These are phyloP conservation scores for Neuroterus valhalla DNA, from an alignment of 1,140 invertebrate genomes.

Conservation along the genomic window DNA sequence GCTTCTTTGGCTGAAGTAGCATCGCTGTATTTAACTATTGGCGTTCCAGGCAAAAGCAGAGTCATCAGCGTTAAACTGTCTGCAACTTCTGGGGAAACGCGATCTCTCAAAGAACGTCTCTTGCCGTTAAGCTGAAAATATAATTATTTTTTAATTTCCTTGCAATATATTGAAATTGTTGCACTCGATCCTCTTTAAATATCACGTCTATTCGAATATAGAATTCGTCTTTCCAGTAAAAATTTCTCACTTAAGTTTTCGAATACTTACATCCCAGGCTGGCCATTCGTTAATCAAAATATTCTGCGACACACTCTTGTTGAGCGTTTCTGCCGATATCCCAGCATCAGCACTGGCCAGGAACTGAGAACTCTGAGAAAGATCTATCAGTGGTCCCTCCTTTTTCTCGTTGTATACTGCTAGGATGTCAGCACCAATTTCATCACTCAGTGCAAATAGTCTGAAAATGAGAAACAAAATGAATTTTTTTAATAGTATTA, in stretches of 20 bases:
- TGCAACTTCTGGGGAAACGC: slow-evolving; percentile 71
- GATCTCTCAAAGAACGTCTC: slow-evolving; percentile 50
- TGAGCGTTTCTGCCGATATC: slow-evolving; percentile 56
- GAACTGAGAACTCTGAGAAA: slow-evolving; percentile 64
- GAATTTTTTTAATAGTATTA: neutral
- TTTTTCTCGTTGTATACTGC: slow-evolving; percentile 53
- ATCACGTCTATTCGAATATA: no score
- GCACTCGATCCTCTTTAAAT: slow-evolving; percentile 16
- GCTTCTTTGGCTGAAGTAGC: slow-evolving; percentile 59
- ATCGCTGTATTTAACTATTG: slow-evolving; percentile 79
- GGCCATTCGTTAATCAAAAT: slow-evolving; percentile 59
- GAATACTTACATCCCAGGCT: slow-evolving; percentile 63
- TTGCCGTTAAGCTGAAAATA: slow-evolving; percentile 65
- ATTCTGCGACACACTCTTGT: slow-evolving; percentile 51
- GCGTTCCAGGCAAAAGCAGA: slow-evolving; percentile 84
- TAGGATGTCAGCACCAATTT: slow-evolving; percentile 61
- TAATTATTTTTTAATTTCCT: slow-evolving; percentile 58
- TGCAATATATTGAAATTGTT: no score
- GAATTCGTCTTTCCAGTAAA: no score
- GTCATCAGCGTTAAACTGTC: slow-evolving; percentile 79
- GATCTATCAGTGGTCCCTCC: slow-evolving; percentile 56
- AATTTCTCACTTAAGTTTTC: no score
- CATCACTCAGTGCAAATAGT: slow-evolving; percentile 65
- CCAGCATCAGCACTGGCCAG: slow-evolving; percentile 49
- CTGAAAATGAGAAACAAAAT: slow-evolving; percentile 50